Evolutionary conservation across 2,113 vertebrate species (phyloP).

Genomic region (Glaucidium brasilianum): DNA sequence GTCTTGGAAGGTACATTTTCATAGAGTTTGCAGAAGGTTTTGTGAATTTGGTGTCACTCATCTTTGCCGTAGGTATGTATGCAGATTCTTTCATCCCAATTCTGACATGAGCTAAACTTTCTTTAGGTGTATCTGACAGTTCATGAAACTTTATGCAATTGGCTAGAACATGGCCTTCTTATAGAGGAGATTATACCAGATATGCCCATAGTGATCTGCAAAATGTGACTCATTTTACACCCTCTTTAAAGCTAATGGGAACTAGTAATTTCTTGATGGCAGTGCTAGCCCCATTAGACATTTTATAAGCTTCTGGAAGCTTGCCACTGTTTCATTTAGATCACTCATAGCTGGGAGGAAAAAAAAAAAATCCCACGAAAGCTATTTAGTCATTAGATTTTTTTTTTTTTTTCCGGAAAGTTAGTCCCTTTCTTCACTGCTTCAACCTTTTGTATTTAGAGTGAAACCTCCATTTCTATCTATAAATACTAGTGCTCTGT

Average conservation of each 20-base stretch:
- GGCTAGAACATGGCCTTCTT: not conserved
- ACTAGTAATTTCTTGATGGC: constrained; percentile 27
- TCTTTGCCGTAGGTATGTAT: not conserved
- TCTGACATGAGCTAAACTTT: not conserved
- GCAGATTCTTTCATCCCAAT: not conserved
- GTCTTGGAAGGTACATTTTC: not conserved
- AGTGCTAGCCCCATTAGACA: not conserved
- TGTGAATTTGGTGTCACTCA: not conserved
- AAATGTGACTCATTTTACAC: not conserved
- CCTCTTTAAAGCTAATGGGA: not conserved
- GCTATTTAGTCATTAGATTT: not conserved
- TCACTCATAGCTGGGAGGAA: not conserved
- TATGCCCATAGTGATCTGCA: not conserved
- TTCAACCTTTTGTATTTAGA: not conserved
- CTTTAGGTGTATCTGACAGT: not conserved
- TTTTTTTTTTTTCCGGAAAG: not conserved
- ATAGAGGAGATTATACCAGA: not conserved
- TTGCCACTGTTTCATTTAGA: constrained; percentile 41
- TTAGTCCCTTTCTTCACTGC: not conserved
- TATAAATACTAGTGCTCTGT: not conserved
- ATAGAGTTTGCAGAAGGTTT: not conserved
- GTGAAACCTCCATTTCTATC: not conserved
- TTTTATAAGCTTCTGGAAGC: constrained; percentile 44
- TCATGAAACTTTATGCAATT: not conserved
- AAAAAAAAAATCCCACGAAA: not conserved